Percentiles rank a stretch among this genome's conserved stretches.
phyloP scores from a whole-genome alignment of 2,113 vertebrate genomes.

The Archilochus colubris region DNA sequence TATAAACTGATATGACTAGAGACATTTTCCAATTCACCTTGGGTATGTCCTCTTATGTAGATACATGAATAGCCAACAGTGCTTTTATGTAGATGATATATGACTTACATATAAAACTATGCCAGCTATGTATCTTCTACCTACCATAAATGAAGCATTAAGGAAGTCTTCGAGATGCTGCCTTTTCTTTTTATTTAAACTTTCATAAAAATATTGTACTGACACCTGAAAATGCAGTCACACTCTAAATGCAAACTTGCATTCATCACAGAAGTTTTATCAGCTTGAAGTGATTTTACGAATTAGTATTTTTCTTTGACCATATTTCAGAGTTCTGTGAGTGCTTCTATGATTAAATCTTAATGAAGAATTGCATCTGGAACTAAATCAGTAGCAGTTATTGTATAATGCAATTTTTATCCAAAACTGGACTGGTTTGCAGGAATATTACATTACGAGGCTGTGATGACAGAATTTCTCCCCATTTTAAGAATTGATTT shows the following conservation, averaged over 20 bases:
- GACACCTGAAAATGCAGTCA: not conserved
- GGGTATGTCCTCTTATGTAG: slow-evolving; percentile 5
- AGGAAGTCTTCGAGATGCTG: not conserved
- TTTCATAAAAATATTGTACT: not conserved
- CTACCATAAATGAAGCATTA: slow-evolving; percentile 25
- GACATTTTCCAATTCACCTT: slow-evolving; percentile 47
- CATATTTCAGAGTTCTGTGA: not conserved
- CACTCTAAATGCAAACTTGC: not conserved
- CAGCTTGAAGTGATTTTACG: not conserved
- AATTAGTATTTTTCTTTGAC: not conserved
- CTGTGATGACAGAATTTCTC: not conserved
- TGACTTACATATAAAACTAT: slow-evolving; percentile 16
- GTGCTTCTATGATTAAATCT: not conserved
- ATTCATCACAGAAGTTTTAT: not conserved
- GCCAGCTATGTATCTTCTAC: not conserved
- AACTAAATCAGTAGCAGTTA: not conserved
- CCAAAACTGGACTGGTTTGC: not conserved
- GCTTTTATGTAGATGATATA: not conserved
- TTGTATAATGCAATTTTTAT: not conserved
- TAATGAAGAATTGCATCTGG: not conserved
- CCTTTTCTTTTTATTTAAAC: not conserved
- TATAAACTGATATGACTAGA: not conserved
- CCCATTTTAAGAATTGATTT: not conserved
- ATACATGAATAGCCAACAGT: slow-evolving; percentile 16
- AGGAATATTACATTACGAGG: not conserved